Evolutionary conservation across 2,888 invertebrate species (phyloP).

Genomic region (Ectropis crepuscularia): DNA sequence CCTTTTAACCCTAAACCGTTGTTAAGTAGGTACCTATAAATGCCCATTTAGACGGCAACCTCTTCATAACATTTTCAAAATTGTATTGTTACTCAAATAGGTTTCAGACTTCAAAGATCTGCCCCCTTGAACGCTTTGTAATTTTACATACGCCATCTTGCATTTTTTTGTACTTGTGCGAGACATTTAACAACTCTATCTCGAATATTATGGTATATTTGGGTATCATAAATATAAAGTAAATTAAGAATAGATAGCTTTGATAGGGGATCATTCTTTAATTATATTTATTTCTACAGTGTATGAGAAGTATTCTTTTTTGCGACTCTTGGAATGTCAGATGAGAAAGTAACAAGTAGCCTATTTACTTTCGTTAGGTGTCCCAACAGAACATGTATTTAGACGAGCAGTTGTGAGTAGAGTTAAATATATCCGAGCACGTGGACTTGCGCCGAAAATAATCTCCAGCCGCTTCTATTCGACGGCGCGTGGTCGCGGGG

Average conservation of each 20-base stretch:
- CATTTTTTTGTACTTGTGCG: no score
- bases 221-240: no score
- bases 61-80: slow-evolving; percentile 45
- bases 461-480: slow-evolving; percentile 36
- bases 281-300: no score
- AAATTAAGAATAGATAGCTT: no score
- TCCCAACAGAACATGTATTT: slow-evolving; percentile 27
- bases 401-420: slow-evolving; percentile 26
- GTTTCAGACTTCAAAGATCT: not conserved
- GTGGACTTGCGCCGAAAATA: slow-evolving; percentile 53
- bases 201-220: no score
- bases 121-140: not conserved
- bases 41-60: slow-evolving; percentile 46
- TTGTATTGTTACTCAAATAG: slow-evolving; percentile 28
- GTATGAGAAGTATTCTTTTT: not conserved
- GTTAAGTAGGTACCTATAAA: slow-evolving; percentile 41
- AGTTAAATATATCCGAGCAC: slow-evolving; percentile 55
- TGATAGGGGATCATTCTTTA: no score
- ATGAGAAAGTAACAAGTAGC: not conserved
- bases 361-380: not conserved
- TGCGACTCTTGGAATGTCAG: not conserved
- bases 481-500: slow-evolving; percentile 20
- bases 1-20: slow-evolving; percentile 69
- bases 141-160: not conserved
- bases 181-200: no score